Conservation (phyloP, 2,888 invertebrate species). For the Macropis europaea region DNA sequence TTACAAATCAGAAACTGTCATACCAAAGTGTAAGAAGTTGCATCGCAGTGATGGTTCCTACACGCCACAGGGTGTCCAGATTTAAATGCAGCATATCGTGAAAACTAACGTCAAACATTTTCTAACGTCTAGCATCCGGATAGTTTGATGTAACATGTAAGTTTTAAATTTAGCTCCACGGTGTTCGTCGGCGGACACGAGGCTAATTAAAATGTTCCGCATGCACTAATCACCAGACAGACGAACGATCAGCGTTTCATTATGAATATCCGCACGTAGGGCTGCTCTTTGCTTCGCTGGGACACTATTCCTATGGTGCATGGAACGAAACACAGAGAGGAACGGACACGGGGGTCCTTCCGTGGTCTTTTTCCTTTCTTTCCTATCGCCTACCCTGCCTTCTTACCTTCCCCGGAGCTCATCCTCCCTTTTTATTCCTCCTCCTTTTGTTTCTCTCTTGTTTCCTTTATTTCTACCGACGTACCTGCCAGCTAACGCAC, state of each 20-base stretch:
- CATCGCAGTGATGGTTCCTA: too few species aligned
- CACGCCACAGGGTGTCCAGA: too few species aligned
- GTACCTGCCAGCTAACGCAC: constrained; percentile 25
- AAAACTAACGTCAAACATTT: constrained; percentile 14
- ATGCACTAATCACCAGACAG: constrained; percentile 51
- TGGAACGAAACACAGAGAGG: constrained; percentile 29
- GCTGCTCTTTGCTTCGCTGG: constrained; percentile 24
- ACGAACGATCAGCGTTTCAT: constrained; percentile 42
- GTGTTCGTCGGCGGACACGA: constrained; percentile 30
- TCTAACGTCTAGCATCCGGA: too few species aligned
- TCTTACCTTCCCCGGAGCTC: not conserved
- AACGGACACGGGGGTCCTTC: constrained; percentile 43
- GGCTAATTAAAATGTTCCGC: constrained; percentile 50
- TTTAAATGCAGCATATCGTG: constrained; percentile 3
- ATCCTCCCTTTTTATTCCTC: not conserved
- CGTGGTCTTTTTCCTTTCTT: constrained; percentile 1
- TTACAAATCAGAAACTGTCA: too few species aligned
- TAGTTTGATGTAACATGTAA: constrained; percentile 29
- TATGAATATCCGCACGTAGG: constrained; percentile 48
- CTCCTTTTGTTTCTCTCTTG: constrained; percentile 5
- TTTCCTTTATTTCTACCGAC: constrained; percentile 47
- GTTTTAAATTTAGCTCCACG: constrained; percentile 40
- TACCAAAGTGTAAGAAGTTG: too few species aligned
- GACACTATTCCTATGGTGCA: constrained; percentile 29
- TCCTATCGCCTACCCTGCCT: too few species aligned